A percentile compares a stretch with the other conserved stretches of the same genome.
Conservation (phyloP, 2,113 vertebrate species). For the Catharus fuscescens region DNA sequence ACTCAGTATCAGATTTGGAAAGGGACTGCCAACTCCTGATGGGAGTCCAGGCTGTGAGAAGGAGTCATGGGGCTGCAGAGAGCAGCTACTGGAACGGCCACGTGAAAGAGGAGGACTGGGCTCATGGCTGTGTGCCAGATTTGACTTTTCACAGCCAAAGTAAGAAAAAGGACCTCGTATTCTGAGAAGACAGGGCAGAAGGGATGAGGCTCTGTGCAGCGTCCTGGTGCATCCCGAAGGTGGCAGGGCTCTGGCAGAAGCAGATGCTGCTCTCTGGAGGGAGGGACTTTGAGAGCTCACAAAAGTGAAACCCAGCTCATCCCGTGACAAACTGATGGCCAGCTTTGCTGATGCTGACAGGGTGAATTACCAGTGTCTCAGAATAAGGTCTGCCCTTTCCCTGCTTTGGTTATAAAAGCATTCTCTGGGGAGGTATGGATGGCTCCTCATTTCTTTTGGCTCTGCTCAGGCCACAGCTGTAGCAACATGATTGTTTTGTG, state of each 20-base stretch:
- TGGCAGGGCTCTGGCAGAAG: neutral
- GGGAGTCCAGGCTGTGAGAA: neutral
- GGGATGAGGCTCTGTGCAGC: neutral
- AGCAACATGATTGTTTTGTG: conserved; percentile 37
- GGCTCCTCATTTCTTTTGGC: conserved; percentile 31
- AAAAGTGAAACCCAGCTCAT: neutral
- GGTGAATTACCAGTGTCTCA: neutral
- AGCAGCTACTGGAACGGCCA: neutral
- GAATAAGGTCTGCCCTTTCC: neutral
- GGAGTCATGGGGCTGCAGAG: neutral
- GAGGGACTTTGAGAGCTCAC: fast-evolving
- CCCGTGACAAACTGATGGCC: fast-evolving
- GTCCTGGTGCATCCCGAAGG: neutral
- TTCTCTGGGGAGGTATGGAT: conserved; percentile 14
- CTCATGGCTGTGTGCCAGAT: neutral
- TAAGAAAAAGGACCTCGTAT: neutral
- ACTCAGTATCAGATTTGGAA: neutral
- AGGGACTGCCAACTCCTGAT: neutral
- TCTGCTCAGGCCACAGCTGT: conserved; percentile 22
- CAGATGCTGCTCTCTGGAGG: fast-evolving
- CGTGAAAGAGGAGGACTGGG: neutral
- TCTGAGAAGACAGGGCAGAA: neutral
- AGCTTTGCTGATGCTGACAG: neutral
- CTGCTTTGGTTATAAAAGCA: neutral
- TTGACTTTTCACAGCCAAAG: neutral